Evolutionary conservation across 2,888 invertebrate genomes (phyloP).

Genomic region (Caenorhabditis afra): DNA sequence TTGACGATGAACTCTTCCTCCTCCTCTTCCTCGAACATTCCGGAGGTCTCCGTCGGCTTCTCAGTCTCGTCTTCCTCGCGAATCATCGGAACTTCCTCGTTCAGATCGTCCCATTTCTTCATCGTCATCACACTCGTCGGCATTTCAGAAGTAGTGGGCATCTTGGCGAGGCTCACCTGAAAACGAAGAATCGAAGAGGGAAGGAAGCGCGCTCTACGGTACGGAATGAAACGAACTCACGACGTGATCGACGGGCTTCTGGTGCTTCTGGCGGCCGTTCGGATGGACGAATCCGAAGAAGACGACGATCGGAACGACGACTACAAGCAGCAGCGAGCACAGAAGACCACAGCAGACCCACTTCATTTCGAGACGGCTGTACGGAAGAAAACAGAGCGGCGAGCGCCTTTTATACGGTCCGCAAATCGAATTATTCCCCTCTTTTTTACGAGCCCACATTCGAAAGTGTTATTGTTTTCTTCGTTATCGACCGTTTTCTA

Average conservation of each 20-base stretch:
- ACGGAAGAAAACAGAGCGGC: background rate
- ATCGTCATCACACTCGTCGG: too few relatives aligned
- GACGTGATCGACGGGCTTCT: too few relatives aligned
- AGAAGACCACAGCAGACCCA: background rate
- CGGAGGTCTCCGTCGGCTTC: background rate
- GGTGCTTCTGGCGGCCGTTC: too few relatives aligned
- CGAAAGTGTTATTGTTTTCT: too few relatives aligned
- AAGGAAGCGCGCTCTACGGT: too few relatives aligned
- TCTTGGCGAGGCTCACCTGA: too few relatives aligned
- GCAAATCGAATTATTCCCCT: background rate
- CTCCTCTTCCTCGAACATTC: slow-evolving; percentile 12
- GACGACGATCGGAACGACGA: background rate
- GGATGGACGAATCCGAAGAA: background rate
- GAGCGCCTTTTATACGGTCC: background rate
- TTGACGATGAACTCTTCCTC: slow-evolving; percentile 19
- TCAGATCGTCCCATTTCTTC: too few relatives aligned
- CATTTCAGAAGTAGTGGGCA: too few relatives aligned
- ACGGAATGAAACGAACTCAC: too few relatives aligned
- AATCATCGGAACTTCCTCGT: background rate
- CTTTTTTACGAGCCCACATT: background rate
- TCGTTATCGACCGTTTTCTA: too few relatives aligned
- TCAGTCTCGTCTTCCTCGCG: background rate
- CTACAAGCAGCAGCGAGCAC: background rate
- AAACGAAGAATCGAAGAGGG: too few relatives aligned
- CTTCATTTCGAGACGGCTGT: background rate